Evolutionary conservation across 2,797 vertebrate species (phyloP).

Genomic region (Jordanella pulchra): DNA sequence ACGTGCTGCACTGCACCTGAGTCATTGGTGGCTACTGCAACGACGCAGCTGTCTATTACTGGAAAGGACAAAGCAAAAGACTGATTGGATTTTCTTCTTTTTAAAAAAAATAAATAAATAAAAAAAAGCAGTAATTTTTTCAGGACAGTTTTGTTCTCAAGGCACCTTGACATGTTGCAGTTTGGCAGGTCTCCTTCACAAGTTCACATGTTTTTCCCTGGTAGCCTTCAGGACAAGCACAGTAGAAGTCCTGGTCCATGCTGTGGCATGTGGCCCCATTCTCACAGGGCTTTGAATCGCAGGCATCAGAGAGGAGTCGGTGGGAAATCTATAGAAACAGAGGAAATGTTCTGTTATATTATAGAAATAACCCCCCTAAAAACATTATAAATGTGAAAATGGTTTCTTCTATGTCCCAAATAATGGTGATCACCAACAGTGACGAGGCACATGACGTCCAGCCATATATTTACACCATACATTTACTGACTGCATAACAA

Average conservation of each 20-base stretch:
- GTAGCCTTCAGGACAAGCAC: constrained; percentile 89
- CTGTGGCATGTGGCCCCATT: constrained; percentile 89
- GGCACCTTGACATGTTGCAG: constrained; percentile 88
- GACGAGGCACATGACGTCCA: background rate
- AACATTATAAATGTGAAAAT: background rate
- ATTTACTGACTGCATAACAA: background rate
- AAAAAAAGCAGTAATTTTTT: fast-evolving
- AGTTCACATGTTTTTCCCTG: constrained; percentile 91
- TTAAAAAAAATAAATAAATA: too few relatives aligned
- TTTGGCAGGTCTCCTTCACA: constrained; percentile 86
- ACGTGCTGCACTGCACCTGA: constrained; percentile 80
- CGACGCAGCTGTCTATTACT: constrained; percentile 95
- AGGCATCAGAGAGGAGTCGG: constrained; percentile 75
- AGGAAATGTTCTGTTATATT: background rate
- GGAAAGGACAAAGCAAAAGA: background rate
- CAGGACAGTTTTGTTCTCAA: fast-evolving
- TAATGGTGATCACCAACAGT: too few relatives aligned
- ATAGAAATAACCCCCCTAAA: background rate
- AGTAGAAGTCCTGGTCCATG: constrained; percentile 92
- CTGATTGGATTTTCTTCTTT: background rate
- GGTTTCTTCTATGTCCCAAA: too few relatives aligned
- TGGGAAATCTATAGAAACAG: constrained; percentile 56
- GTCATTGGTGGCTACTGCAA: constrained; percentile 84
- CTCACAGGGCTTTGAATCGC: constrained; percentile 90
- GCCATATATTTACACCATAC: background rate